Base-by-base conservation (phyloP, 2,113 vertebrate genomes). In the Ardeotis arabs region DNA sequence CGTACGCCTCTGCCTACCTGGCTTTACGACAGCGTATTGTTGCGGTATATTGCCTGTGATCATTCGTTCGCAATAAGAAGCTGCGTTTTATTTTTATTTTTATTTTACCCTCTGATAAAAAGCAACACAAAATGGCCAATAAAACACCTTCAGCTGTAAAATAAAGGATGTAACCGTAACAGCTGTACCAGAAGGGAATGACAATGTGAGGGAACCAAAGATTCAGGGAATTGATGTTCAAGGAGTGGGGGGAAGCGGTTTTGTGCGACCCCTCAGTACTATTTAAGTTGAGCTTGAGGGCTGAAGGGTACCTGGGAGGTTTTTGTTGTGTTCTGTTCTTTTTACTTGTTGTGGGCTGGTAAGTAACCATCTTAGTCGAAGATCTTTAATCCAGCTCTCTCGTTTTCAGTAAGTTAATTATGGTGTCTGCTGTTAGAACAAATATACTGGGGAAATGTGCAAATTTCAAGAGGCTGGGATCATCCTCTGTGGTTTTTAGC, bases 381-480 rank as follows among this genome's bases (percentile, higher is more conserved):
- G 2, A 0, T 6, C 15, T 56, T n/a, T 74, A 17, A 9, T 11
- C 12, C 2, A 24, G 3, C 10, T 66, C 7, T 64, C 2, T 11
- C 7, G 6, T 19, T 79, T 67, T 52, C 2, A 3, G 1, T 33
- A 20, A 12, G 2, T 50, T 66, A 24, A 31, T 55, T 60, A 12
- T 12, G 7, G 9, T 53, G 2, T 33, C 3, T 83, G 47, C 19
- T 47, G 18, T 6, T 37, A 39, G 17, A 41, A 25, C 9, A 55
- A 55, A 14, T 6, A 2, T 31, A 5, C 1, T 29, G 17, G 35
- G 50, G 14, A 60, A 85, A 33, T 4, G 24, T 8, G 17, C 17
- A 17, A 44, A 17, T 44, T 19, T 52, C 8, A 28, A 35, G 29
- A 5, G 44, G 10, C 3, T 85, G 52, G 19, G 35, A 12, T 83